Evolutionary conservation across 2,113 vertebrate genomes (phyloP).

Genomic region (Tricholaema leucomelas): DNA sequence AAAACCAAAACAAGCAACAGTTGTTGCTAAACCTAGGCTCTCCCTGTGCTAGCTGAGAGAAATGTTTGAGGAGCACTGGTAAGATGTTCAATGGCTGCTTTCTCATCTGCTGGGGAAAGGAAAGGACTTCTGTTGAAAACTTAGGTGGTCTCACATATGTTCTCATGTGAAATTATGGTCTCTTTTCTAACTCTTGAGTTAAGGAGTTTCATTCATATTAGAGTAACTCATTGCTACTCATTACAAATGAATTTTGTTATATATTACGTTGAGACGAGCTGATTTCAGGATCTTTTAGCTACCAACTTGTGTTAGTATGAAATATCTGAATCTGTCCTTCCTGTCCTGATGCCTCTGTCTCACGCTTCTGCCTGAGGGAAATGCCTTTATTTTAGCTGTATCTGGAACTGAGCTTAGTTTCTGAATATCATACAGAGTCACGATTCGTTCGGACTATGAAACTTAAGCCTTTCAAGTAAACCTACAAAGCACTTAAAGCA

Average conservation of each 20-base stretch:
- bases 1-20: not conserved
- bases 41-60: not conserved
- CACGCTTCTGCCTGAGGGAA: not conserved
- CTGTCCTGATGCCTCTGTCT: not conserved
- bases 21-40: not conserved
- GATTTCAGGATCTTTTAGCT: not conserved
- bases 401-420: not conserved
- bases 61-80: not conserved
- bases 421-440: not conserved
- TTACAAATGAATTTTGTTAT: not conserved
- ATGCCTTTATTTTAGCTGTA: not conserved
- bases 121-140: not conserved
- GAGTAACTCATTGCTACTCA: not conserved
- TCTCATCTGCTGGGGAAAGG: not conserved
- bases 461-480: conserved; percentile 5
- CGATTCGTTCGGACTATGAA: not conserved
- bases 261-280: not conserved
- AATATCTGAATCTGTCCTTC: not conserved
- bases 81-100: not conserved
- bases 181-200: not conserved
- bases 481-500: not conserved
- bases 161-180: not conserved
- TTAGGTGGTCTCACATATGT: not conserved
- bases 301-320: not conserved
- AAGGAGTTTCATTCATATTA: not conserved